Evolutionary conservation across 2,113 vertebrate species (phyloP), one percentile per base, ranked within the genome.

Genomic region (Campylomormyrus tamandua): DNA sequence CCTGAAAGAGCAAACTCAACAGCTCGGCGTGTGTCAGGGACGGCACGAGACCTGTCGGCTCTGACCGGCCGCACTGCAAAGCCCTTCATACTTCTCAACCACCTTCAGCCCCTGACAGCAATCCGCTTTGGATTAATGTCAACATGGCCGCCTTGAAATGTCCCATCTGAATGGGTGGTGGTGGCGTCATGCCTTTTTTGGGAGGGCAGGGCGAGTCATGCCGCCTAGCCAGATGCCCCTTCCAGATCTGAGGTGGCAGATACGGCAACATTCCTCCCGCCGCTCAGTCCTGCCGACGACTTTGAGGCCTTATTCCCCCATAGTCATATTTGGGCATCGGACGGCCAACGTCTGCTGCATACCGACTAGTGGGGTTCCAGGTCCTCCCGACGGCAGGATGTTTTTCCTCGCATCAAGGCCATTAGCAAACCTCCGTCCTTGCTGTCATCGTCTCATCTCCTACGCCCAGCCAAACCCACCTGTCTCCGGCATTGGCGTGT

Each of bases 281-380:
- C 11, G 27, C 27, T 31, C 56, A 62, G 56, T 62, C 56, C 24
- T 62, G 56, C 56, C 24, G 56, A n/a, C 56, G 7, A 9, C 56
- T 2, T n/a, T n/a, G 24, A 48, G 39, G 21, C 45, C 83, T 15
- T 49, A 48, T n/a, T 27, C 21, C n/a, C 46, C 21, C 8, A 86
- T 15, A 50, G 83, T 86, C 83, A 27, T 86, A 86, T 86, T 86
- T 86, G 83, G 83, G 42, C 48, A 86, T 49, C 9, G n/a, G 46
- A n/a, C 48, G n/a, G 24, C 19, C 70, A 77, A 5, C 13, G 7
- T 77, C 31, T 77, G 31, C 70, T 39, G 70, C 70, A 77, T 77
- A 6, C 15, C 31, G 70, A 17, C 35, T 24, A 86, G 24, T 10
- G 13, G 9, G 11, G 45, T 13, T 50, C 48, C 83, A 45, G 24